Conservation (phyloP, 2,113 vertebrate genomes). For the Heterotilapia buettikoferi region DNA sequence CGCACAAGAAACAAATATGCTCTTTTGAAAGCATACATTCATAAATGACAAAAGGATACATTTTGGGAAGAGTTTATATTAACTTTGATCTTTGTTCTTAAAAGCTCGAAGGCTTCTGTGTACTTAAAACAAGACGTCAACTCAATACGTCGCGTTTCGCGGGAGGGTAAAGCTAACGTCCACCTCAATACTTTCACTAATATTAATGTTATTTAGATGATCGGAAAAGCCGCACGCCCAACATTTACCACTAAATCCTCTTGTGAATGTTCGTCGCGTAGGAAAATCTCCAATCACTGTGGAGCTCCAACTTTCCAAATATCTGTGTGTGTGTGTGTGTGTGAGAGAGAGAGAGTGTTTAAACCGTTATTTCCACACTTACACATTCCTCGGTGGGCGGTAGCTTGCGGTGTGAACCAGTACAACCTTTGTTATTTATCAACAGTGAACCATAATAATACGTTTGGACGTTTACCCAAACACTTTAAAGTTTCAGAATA, state of each 20-base stretch:
- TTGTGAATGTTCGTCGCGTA: neutral
- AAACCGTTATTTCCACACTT: neutral
- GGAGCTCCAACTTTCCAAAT: neutral
- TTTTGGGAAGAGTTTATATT: neutral
- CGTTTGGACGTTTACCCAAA: neutral
- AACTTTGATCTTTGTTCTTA: neutral
- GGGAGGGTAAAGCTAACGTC: neutral
- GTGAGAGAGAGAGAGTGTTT: neutral
- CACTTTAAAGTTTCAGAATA: rapidly evolving
- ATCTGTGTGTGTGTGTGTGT: neutral
- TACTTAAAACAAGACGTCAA: neutral
- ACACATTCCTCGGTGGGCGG: neutral
- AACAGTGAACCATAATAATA: neutral
- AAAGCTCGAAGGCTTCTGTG: neutral
- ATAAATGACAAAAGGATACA: neutral
- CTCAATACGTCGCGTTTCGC: neutral
- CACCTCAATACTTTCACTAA: neutral
- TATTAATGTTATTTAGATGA: neutral
- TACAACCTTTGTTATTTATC: neutral
- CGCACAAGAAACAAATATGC: neutral
- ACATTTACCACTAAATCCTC: neutral
- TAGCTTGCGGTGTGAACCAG: neutral
- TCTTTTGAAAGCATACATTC: neutral
- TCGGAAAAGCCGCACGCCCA: rapidly evolving
- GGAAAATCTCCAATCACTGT: neutral